Base-by-base conservation (phyloP, 2,797 vertebrate species). In the Gastrophryne carolinensis region DNA sequence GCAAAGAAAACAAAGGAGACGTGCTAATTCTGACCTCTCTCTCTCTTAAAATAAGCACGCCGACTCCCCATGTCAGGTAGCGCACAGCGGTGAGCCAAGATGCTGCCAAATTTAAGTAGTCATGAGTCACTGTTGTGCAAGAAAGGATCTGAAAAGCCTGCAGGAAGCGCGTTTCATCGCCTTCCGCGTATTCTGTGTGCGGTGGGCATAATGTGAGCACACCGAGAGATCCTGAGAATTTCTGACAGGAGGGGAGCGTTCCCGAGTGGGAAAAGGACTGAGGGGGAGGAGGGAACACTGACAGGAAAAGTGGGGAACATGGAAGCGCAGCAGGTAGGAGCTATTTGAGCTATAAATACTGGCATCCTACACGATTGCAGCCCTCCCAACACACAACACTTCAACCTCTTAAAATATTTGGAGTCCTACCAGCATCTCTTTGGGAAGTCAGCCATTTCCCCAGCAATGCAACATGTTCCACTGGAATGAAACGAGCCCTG, bases 111-210 rank as follows among this genome's bases (percentile, higher is more conserved):
- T 72, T 78, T 78, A 78, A 61, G 67, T 27, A 47, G 12, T 29
- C n/a, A 68, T 77, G 75, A 77, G 67, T 77, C 75, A 77, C 57
- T 58, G 74, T 64, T 71, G 58, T 71, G 75, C 39, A 63, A 63
- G 61, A 65, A 63, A 57, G 21, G 24, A 57, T 73, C 26, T 49
- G 26, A 77, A 65, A 57, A 53, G 67, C 34, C 67, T 29, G 67
- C 75, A 65, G 75, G 75, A 65, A 54, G 60, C 50, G 60, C 21
- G 60, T 72, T 62, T 77, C 39, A 78, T 65, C 30, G 72, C 72
- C 44, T 47, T 13, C 15, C 11, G 39, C 23, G 66, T n/a, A 47
- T 68, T 50, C 26, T 41, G 56, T 62, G 39, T 53, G 73, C 61
- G 56, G n/a, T 23, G 56, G 52, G 41, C 30, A 78, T 64, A 64